Percentiles rank a stretch among this genome's conserved stretches.
Conservation (phyloP, 2,797 vertebrate genomes). For the Harpagifer antarcticus region DNA sequence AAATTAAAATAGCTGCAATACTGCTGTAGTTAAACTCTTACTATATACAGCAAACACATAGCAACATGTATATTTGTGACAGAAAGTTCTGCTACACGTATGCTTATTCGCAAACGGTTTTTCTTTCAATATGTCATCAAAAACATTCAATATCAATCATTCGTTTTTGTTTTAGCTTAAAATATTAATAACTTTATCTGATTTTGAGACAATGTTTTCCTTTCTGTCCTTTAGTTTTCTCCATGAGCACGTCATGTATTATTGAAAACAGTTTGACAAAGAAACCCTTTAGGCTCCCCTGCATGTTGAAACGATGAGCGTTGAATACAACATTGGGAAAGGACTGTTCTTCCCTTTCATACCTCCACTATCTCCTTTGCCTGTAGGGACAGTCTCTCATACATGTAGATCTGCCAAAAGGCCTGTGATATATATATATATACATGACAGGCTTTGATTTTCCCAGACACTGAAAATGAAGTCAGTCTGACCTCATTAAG, state of each 20-base stretch:
- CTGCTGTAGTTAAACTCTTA: not conserved
- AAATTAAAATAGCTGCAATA: not conserved
- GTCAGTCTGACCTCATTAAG: not conserved
- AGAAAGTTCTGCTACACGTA: not conserved
- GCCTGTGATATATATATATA: slow-evolving; percentile 23
- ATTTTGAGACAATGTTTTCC: not conserved
- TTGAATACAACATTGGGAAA: slow-evolving; percentile 25
- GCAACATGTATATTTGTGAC: not conserved
- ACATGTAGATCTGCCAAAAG: slow-evolving; percentile 27
- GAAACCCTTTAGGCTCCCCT: slow-evolving; percentile 23
- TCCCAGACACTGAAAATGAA: slow-evolving; percentile 2
- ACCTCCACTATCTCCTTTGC: slow-evolving; percentile 30
- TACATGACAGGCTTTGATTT: slow-evolving; percentile 19
- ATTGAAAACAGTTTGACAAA: slow-evolving; percentile 9
- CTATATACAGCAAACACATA: not conserved
- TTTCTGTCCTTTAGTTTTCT: not conserved
- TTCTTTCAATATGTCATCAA: not conserved
- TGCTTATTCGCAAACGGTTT: not conserved
- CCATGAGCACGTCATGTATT: not conserved
- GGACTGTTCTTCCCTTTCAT: slow-evolving; percentile 29
- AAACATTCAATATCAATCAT: not conserved
- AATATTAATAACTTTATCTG: not conserved
- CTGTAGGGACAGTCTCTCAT: slow-evolving; percentile 39
- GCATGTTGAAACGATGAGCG: slow-evolving; percentile 47
- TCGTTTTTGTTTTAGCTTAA: not conserved